Evolutionary conservation across 2,888 invertebrate genomes (phyloP), one percentile per base, ranked within the genome.

Genomic region (Argyra leucocephala): DNA sequence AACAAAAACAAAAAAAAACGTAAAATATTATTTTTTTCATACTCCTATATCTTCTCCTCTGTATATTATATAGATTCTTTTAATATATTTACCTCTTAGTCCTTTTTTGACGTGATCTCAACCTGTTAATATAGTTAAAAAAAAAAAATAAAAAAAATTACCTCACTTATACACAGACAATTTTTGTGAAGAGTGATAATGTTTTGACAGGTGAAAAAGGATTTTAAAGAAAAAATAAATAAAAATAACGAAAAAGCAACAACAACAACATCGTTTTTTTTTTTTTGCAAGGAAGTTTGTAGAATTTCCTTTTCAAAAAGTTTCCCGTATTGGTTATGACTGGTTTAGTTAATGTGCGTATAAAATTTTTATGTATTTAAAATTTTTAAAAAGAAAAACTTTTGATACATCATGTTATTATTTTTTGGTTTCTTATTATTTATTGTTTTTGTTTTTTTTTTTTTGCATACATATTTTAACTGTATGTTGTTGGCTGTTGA

Each of bases 201-300:
- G 48, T 48, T 48, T 48, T 48, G 48, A 48, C 48, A 48, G 48
- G 48, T 48, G 48, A 18, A 48, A 48, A 48, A 48, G 48, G 48
- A 48, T 48, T 48, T 48, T 48, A 18, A n/a, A n/a, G 31, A 31
- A 31, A 31, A 31, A 31, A 31, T 10, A 31, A 31, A 31, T 31
- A 3, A 31, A 7, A 31, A 2, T 10, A 31, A 31, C 6, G 12
- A 37, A 37, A 10, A 9, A 37, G 12, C 37, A 37, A 10, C 12
- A 10, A 9, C 12, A 48, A 48, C 12, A 18, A 48, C 12, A 18
- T 48, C 12, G 18, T 18, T 48, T 15, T 48, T 48, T 48, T 48
- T 37, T 37, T 37, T 48, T 48, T 31, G 2, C 10, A 5, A 48
- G 18, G 18, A 48, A 48, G 18, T 48, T 48, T 9, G 12, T 48